phyloP scores from a whole-genome alignment of 2,797 vertebrate species.

The Cryptoblepharus egeriae region DNA sequence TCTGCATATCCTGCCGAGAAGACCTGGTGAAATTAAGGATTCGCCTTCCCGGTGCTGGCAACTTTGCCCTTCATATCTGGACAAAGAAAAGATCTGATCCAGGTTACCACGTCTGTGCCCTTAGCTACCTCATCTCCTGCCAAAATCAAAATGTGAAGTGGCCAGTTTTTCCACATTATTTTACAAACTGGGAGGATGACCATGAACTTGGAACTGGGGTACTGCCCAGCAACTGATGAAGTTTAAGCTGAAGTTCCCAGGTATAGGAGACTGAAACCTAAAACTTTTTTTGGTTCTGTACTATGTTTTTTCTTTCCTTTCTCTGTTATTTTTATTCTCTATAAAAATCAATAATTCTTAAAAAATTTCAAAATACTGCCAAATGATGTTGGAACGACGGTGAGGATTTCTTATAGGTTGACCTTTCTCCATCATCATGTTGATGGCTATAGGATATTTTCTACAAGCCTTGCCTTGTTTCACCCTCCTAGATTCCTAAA shows the following conservation, averaged over 20 bases:
- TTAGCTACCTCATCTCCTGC: conserved; percentile 82
- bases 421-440: no score
- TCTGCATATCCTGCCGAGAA: conserved; percentile 72
- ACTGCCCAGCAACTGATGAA: conserved; percentile 76
- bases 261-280: no score
- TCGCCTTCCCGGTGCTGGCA: conserved; percentile 78
- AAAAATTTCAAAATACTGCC: no score
- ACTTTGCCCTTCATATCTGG: conserved; percentile 79
- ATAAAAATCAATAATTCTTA: no score
- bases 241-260: conserved; percentile 79
- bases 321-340: no score
- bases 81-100: conserved; percentile 76
- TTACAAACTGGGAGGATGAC: conserved; percentile 74
- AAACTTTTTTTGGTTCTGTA: no score
- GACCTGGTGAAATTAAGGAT: conserved; percentile 76
- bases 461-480: no score
- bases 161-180: conserved; percentile 78
- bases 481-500: no score
- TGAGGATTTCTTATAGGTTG: no score
- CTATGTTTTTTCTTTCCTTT: no score
- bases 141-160: conserved; percentile 77
- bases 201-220: conserved; percentile 83
- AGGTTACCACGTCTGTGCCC: conserved; percentile 73
- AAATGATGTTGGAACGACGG: no score
- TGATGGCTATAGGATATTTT: no score